Evolutionary conservation across 1,140 invertebrate species (phyloP), one percentile per base, ranked within the genome.

Genomic region (Pogonomyrmex californicus): DNA sequence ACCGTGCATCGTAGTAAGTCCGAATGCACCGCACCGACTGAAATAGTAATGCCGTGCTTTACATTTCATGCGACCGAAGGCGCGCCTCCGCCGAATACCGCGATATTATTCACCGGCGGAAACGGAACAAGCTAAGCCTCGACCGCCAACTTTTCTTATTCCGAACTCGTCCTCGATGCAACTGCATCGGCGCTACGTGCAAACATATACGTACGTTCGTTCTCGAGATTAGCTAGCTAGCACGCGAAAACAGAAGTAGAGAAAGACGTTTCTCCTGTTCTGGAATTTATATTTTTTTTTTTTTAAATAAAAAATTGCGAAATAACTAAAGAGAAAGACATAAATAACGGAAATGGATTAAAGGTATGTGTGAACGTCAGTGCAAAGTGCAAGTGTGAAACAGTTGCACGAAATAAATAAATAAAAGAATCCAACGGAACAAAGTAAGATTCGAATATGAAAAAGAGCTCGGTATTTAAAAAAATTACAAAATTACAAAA

Each of bases 1-100:
- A 79, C 56, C 78, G 85, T 56, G 87, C 47, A 78, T 65, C 73
- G 47, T 38, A 49, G 86, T 77, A 83, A 90, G 75, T 85, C 41
- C 79, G 81, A 83, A 75, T 83, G 68, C 79, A 75, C 79, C 66
- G 85, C 62, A 47, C 38, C 36, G 47, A 33, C 73, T 90, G 75
- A 90, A 90, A 90, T 82, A 85, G 86, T 90, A 90, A 90, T 85
- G 88, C 76, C 14, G n/a, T 51, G 88, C 73, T 91, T 91, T 91
- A 91, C 89, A 86, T 91, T 91, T 91, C 70, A 68, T 83, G 89
- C 71, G 81, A 79, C 76, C 70, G 88, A 89, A 83, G 71, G 63
- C 75, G 56, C 38, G 33, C 47, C 66, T 49, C 38, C 49, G 51
- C 30, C 73, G 85, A 86, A 87, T 81, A 60, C 56, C 49, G 41